These are phyloP conservation scores for Ondatra zibethicus DNA, from an alignment of 2,113 vertebrate species.

Conservation along the genomic window DNA sequence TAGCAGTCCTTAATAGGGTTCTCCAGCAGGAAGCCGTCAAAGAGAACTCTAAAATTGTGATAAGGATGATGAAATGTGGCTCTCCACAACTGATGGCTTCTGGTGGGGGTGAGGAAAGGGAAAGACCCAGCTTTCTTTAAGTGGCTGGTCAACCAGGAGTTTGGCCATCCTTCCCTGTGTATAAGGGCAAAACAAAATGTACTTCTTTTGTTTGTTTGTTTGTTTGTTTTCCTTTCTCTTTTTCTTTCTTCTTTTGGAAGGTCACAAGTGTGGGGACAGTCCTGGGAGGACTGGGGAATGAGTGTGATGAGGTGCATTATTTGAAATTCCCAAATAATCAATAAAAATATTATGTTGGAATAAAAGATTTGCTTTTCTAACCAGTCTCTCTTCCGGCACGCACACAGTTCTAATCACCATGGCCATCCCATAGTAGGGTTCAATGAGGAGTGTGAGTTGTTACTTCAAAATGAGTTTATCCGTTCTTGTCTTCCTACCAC, in stretches of 20 bases:
- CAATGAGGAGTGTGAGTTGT: not conserved
- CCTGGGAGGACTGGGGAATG: not conserved
- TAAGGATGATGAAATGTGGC: not conserved
- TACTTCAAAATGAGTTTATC: not conserved
- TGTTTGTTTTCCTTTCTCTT: not conserved
- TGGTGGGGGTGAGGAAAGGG: not conserved
- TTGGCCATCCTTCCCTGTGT: not conserved
- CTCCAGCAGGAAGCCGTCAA: not conserved
- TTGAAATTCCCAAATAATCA: not conserved
- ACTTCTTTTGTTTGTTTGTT: not conserved
- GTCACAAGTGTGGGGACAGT: not conserved
- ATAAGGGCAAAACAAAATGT: not conserved
- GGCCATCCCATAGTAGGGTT: not conserved
- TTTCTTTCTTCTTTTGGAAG: not conserved
- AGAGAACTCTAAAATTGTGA: not conserved
- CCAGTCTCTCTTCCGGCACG: not conserved
- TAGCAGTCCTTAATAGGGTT: too few relatives aligned
- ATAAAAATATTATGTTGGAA: not conserved
- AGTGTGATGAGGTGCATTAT: not conserved
- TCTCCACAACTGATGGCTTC: not conserved
- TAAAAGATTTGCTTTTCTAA: not conserved
- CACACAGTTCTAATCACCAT: not conserved
- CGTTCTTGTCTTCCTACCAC: not conserved
- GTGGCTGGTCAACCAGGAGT: not conserved
- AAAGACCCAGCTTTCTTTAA: not conserved